Conservation (phyloP, 2,888 invertebrate species). For the Stenurella melanura region DNA sequence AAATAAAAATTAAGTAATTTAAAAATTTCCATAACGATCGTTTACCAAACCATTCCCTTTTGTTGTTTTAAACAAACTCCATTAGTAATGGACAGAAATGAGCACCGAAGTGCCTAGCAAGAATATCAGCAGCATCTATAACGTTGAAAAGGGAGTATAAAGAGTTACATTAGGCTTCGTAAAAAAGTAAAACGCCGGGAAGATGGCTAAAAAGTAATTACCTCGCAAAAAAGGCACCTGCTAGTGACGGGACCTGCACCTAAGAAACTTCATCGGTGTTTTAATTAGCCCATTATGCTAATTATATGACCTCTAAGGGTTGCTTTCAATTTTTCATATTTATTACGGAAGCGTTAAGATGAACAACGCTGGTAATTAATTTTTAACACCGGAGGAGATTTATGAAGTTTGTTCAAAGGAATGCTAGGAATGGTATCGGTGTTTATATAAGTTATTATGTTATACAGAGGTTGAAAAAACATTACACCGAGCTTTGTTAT, state of each 20-base stretch:
- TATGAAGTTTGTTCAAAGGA: background rate
- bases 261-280: constrained; percentile 63
- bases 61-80: constrained; percentile 18
- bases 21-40: constrained; percentile 11
- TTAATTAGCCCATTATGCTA: constrained; percentile 68
- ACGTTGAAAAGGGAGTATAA: constrained; percentile 31
- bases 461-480: too few relatives aligned
- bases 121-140: constrained; percentile 26
- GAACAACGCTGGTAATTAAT: constrained; percentile 39
- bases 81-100: constrained; percentile 25
- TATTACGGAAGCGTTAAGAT: constrained; percentile 51
- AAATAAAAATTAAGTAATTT: background rate
- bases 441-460: background rate
- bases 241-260: constrained; percentile 64
- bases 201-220: constrained; percentile 61
- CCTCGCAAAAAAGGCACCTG: constrained; percentile 64
- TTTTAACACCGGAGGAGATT: constrained; percentile 32
- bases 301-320: constrained; percentile 66
- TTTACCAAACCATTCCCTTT: constrained; percentile 16
- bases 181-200: constrained; percentile 53
- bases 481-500: too few relatives aligned
- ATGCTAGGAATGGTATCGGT: background rate
- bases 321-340: constrained; percentile 66
- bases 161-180: constrained; percentile 42
- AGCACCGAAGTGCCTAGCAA: constrained; percentile 10